Evolutionary conservation across 2,113 vertebrate species (phyloP), one percentile per base, ranked within the genome.

Genomic region (Ageneiosus marmoratus): DNA sequence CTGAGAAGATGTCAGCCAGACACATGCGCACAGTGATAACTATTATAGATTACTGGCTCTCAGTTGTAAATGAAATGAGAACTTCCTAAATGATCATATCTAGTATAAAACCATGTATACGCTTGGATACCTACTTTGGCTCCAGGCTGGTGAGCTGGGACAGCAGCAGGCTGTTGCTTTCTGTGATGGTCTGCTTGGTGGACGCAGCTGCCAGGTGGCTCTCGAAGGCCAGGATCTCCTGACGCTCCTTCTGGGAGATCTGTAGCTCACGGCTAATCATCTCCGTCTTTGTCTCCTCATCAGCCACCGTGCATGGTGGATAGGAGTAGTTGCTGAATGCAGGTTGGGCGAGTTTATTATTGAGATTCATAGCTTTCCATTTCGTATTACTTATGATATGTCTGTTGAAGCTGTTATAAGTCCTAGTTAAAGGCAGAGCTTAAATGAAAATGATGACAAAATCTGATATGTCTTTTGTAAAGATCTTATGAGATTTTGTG

Each of bases 131-230:
- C 84, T 94, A 99, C 98, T 98, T 97, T 67, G 98, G 98, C 67
- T 98, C 97, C 83, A 99, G 90, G 87, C 97, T 98, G 78, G 97
- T 99, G 9, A 99, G 95, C 93, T 99, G 98, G 0, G 96, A 98
- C 83, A 99, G 90, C 58, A 99, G 91, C 72, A 99, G 92, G 88
- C 98, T 99, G 93, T 97, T 99, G 91, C 93, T 99, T 92, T 99
- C 97, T 0, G 98, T 99, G 91, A 99, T 99, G 51, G 98, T 98
- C 91, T 98, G 97, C 85, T 99, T 99, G 65, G 98, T 99, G 84
- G 98, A 99, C 0, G 98, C 98, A 0, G 98, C 98, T 0, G 98
- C 98, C 89, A 99, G 90, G 86, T 99, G 98, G 74, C 98, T 98
- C 88, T 99, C 98, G 4, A 99, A 99, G 1, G 97, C 97, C 88